Evolutionary conservation across 2,113 vertebrate genomes (phyloP).

Genomic region (Toxostoma redivivum): DNA sequence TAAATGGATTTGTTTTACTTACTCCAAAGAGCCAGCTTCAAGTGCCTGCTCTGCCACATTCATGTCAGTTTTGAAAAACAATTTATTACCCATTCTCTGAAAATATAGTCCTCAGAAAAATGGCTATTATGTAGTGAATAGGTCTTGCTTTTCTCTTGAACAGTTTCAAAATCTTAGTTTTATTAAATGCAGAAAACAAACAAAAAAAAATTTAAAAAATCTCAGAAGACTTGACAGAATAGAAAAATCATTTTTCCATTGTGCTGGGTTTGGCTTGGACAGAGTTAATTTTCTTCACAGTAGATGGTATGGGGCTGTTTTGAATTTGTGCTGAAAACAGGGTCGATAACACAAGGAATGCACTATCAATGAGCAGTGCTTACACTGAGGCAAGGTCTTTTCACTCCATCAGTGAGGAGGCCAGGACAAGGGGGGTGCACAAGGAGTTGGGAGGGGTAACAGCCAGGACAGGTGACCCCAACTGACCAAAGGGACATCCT

Average conservation of each 20-base stretch:
- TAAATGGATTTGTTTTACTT: background rate
- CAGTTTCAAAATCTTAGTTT: background rate
- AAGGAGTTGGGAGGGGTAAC: background rate
- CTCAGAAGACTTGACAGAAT: background rate
- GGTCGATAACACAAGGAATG: background rate
- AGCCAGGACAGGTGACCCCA: background rate
- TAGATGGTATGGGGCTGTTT: background rate
- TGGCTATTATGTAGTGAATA: background rate
- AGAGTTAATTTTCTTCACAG: background rate
- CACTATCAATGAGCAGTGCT: background rate
- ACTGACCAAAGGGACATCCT: background rate
- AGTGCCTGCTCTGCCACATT: background rate
- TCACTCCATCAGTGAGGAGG: background rate
- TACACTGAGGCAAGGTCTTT: background rate
- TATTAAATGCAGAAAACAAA: background rate
- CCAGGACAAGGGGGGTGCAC: too few species aligned
- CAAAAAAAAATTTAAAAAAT: background rate
- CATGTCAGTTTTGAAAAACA: background rate
- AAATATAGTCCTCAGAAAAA: background rate
- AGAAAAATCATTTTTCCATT: background rate
- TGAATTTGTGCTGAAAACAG: background rate
- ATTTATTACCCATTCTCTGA: background rate
- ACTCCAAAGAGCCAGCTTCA: background rate
- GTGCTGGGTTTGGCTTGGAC: background rate
- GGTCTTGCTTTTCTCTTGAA: background rate